These are phyloP conservation scores for Lepus americanus DNA, from an alignment of 2,113 vertebrate genomes.

Conservation along the genomic window DNA sequence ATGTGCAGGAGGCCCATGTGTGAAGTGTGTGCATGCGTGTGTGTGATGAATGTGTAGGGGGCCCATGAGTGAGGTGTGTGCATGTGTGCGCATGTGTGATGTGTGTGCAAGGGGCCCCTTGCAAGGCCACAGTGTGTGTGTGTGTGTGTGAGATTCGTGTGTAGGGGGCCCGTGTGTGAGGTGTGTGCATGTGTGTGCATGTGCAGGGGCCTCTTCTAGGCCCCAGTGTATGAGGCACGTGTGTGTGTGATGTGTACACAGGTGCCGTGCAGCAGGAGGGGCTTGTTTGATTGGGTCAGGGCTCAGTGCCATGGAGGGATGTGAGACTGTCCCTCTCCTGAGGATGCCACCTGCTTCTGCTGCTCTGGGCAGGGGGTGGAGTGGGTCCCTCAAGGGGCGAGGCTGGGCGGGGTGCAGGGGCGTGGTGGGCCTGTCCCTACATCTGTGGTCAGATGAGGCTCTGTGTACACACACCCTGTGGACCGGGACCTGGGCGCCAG, in stretches of 20 bases:
- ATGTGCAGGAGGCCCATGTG: too few relatives aligned
- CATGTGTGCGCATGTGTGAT: too few relatives aligned
- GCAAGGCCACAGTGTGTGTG: neutral
- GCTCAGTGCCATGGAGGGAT: neutral
- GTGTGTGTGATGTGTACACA: neutral
- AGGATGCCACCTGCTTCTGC: neutral
- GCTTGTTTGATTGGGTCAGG: neutral
- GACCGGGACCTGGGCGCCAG: fast-evolving
- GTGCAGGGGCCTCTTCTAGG: too few relatives aligned
- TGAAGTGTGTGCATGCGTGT: too few relatives aligned
- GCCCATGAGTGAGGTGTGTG: too few relatives aligned
- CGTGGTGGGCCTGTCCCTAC: neutral
- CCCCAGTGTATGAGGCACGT: too few relatives aligned
- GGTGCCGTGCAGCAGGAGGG: neutral
- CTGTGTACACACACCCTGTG: neutral
- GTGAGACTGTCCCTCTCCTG: neutral
- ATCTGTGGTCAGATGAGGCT: fast-evolving
- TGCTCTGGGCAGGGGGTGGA: too few relatives aligned
- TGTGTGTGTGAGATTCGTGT: neutral
- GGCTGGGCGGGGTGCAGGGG: neutral
- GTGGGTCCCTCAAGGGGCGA: neutral
- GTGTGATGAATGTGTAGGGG: too few relatives aligned
- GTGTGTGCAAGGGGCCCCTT: too few relatives aligned
- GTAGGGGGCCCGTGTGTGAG: too few relatives aligned
- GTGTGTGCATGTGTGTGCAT: fast-evolving